Percentiles rank a stretch among this genome's conserved stretches.
These are phyloP conservation scores for Lepidochitona cinerea DNA, from an alignment of 2,888 invertebrate species.

Conservation along the genomic window DNA sequence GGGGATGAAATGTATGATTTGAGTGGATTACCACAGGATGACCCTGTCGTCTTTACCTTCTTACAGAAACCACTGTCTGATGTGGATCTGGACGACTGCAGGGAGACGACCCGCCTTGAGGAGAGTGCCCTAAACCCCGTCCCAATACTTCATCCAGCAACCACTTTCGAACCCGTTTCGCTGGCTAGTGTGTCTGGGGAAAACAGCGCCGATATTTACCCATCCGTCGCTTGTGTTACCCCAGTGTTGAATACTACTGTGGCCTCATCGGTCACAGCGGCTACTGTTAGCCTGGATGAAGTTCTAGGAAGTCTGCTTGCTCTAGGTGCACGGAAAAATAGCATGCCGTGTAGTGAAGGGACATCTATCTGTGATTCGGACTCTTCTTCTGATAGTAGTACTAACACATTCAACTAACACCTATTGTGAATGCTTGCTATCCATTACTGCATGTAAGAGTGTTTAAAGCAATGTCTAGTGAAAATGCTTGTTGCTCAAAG, in stretches of 20 bases:
- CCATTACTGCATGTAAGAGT: too few species aligned
- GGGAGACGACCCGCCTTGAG: neutral
- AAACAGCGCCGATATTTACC: constrained; percentile 16
- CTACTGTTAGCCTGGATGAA: constrained; percentile 42
- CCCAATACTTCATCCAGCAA: neutral
- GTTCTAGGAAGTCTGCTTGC: constrained; percentile 49
- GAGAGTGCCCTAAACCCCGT: neutral
- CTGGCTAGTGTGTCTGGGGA: constrained; percentile 6
- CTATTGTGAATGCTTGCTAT: too few species aligned
- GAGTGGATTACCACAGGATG: neutral
- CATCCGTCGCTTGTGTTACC: constrained; percentile 2
- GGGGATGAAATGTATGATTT: neutral
- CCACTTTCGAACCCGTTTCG: neutral
- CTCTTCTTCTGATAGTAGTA: too few species aligned
- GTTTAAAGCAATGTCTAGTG: too few species aligned
- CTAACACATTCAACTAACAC: too few species aligned
- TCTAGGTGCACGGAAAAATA: constrained; percentile 13
- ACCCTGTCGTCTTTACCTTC: constrained; percentile 43
- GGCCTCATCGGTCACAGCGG: constrained; percentile 13
- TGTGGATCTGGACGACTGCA: neutral
- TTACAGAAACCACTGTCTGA: constrained; percentile 54
- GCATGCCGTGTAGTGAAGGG: neutral
- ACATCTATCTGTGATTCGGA: neutral
- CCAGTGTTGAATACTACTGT: neutral
- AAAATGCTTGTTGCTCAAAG: too few species aligned